Percentiles rank a stretch among this genome's conserved stretches.
These are phyloP conservation scores for Mirounga angustirostris DNA, from an alignment of 2,113 vertebrate species.

Conservation along the genomic window DNA sequence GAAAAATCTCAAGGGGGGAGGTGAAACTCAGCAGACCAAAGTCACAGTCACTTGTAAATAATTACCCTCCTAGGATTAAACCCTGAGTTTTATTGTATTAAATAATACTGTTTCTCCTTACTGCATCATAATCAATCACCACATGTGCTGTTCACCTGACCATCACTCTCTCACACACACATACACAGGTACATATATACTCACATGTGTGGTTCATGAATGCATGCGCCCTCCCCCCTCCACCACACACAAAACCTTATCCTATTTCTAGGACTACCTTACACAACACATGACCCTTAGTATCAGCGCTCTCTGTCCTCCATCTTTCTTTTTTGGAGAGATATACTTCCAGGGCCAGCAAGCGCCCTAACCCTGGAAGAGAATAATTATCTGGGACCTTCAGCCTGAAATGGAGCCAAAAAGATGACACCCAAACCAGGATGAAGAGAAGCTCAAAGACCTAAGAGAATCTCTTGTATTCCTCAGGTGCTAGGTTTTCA, in stretches of 20 bases:
- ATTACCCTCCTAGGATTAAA: conserved; percentile 7
- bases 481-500: background rate
- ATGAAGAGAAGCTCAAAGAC: background rate
- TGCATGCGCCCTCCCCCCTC: fast-evolving
- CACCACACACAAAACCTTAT: background rate
- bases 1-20: background rate
- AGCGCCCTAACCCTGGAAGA: background rate
- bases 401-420: conserved; percentile 9
- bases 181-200: background rate
- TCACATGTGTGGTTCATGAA: background rate
- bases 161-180: background rate
- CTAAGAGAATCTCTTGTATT: background rate
- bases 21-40: background rate
- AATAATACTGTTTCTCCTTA: conserved; percentile 17
- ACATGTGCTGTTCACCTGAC: background rate
- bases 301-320: background rate
- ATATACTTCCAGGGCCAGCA: background rate
- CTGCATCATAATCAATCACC: background rate
- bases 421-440: background rate
- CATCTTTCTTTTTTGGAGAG: background rate
- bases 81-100: background rate
- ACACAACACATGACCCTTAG: background rate
- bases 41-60: background rate
- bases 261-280: background rate
- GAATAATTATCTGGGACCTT: background rate